Evolutionary conservation across 2,113 vertebrate species (phyloP), one percentile per base, ranked within the genome.

Genomic region (Cairina moschata): DNA sequence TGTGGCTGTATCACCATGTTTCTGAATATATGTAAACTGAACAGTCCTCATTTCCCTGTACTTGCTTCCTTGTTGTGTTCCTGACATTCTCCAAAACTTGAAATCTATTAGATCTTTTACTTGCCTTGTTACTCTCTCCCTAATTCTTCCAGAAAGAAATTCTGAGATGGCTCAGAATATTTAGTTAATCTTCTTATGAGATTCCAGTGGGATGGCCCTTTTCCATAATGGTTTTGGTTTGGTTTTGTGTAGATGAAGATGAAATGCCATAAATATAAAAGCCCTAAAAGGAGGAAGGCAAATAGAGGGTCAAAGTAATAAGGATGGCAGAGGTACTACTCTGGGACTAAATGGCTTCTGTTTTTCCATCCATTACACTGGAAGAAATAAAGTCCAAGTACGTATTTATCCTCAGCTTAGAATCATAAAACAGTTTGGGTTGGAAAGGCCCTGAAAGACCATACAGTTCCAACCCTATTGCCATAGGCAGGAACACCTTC

Each of bases 1-100:
- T 1, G 1, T 74, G 16, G 23, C 13, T 52, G 0, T 56, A 54
- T 60, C 13, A 56, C 15, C 2, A 1, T 32, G 8, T 68, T 72
- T 62, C 34, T 65, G 34, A 68, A 75, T 60, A 79, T 34, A 32
- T 40, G 18, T 54, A 48, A 20, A 13, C 13, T 40, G 81, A 72
- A 42, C 5, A 87, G 76, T 44, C 15, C 34, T 59, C 12, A 38
- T 59, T 83, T 52, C 29, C 46, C 32, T 31, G 16, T 32, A 48
- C 8, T 23, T 17, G 5, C 42, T 52, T 73, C 23, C 26, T 69
- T 21, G 16, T 66, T 66, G 2, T 18, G 42, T 46, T 92, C 29
- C 46, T 78, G 73, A 65, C 20, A 29, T 31, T 8, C n/a, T 74
- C 46, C 40, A 31, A 63, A 86, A 92, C 0, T 44, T 76, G 20